Evolutionary conservation across 2,888 invertebrate species (phyloP).

Genomic region (Latrodectus hesperus): DNA sequence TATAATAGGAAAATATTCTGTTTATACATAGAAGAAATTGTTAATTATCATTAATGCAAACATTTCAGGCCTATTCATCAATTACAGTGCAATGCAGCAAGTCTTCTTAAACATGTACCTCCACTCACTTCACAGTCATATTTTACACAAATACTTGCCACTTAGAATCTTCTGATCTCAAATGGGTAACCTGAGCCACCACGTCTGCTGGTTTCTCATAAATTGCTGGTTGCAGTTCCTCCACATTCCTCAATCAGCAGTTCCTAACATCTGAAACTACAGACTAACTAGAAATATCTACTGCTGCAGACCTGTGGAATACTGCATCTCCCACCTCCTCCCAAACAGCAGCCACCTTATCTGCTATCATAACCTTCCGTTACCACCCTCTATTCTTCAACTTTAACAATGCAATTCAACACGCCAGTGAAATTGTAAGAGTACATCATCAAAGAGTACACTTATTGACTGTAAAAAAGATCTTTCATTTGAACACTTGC

Average conservation of each 20-base stretch:
- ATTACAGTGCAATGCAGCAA: slow-evolving; percentile 41
- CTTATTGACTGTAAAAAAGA: slow-evolving; percentile 44
- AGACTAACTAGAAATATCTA: slow-evolving; percentile 18
- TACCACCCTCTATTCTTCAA: slow-evolving; percentile 42
- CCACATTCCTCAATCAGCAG: slow-evolving; percentile 9
- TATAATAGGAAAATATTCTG: too few species aligned
- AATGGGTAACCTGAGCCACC: slow-evolving; percentile 6
- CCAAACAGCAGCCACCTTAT: slow-evolving; percentile 21
- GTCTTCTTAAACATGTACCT: slow-evolving; percentile 18
- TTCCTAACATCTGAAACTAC: slow-evolving; percentile 30
- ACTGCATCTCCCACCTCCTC: slow-evolving; percentile 20
- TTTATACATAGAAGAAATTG: too few species aligned
- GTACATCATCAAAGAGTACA: slow-evolving; percentile 40
- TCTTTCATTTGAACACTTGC: too few species aligned
- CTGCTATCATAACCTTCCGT: slow-evolving; percentile 49
- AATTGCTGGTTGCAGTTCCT: slow-evolving; percentile 22
- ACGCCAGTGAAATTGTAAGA: slow-evolving; percentile 34
- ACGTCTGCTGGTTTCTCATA: slow-evolving; percentile 9
- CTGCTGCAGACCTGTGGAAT: slow-evolving; percentile 22
- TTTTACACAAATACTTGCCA: slow-evolving; percentile 18
- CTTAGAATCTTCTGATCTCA: slow-evolving; percentile 33
- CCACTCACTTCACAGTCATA: slow-evolving; percentile 18
- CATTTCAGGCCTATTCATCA: slow-evolving; percentile 56
- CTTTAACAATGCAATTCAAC: slow-evolving; percentile 54
- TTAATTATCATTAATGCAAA: slow-evolving; percentile 56